Evolutionary conservation across 2,888 invertebrate genomes (phyloP).

Genomic region (Timema cristinae): DNA sequence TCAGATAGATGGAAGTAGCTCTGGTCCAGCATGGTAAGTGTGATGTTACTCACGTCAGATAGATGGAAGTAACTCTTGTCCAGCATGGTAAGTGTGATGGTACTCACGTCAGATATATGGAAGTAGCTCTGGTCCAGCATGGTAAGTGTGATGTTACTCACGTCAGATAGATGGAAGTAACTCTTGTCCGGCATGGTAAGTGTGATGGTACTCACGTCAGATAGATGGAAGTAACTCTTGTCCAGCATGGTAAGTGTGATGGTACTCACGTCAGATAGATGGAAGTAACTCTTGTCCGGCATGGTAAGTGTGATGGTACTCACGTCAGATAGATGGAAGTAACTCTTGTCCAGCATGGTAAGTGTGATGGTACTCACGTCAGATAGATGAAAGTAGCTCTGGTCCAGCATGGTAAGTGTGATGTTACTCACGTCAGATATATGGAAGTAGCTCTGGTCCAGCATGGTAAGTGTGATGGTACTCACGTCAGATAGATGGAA

Average conservation of each 20-base stretch:
- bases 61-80: slow-evolving; percentile 32
- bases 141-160: too few species aligned
- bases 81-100: slow-evolving; percentile 43
- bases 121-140: too few species aligned
- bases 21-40: slow-evolving; percentile 40
- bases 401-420: slow-evolving; percentile 41
- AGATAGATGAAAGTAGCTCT: slow-evolving; percentile 28
- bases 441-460: too few species aligned
- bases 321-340: slow-evolving; percentile 31
- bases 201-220: slow-evolving; percentile 41
- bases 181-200: slow-evolving; percentile 37
- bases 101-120: too few species aligned
- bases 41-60: slow-evolving; percentile 38
- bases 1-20: slow-evolving; percentile 29
- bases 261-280: slow-evolving; percentile 31
- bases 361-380: slow-evolving; percentile 43
- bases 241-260: slow-evolving; percentile 43
- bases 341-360: slow-evolving; percentile 32
- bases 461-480: too few species aligned
- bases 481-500: too few species aligned
- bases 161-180: slow-evolving; percentile 30
- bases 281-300: slow-evolving; percentile 32
- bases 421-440: too few species aligned
- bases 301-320: slow-evolving; percentile 43
- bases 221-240: slow-evolving; percentile 29